Conservation (phyloP, 2,888 invertebrate genomes). For the Drosophila birchii region DNA sequence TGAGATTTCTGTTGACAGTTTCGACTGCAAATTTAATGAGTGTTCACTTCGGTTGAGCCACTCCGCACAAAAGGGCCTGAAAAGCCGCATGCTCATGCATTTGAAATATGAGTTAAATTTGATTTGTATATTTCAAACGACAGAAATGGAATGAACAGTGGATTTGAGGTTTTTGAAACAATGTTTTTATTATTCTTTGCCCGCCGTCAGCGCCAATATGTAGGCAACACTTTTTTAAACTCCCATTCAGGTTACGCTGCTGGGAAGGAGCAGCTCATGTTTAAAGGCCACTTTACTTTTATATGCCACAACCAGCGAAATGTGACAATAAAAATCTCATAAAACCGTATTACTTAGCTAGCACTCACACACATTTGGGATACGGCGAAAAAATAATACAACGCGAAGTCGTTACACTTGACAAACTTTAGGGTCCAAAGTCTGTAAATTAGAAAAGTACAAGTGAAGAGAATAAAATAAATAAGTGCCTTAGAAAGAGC, state of each 20-base stretch:
- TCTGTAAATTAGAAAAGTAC: not conserved
- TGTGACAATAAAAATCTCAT: conserved; percentile 78
- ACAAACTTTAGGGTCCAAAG: not conserved
- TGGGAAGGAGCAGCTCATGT: conserved; percentile 27
- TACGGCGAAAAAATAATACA: conserved; percentile 1
- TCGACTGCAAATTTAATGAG: conserved; percentile 45
- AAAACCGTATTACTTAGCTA: conserved; percentile 71
- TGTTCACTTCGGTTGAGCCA: conserved; percentile 46
- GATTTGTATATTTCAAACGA: conserved; percentile 35
- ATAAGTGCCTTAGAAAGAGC: too few species aligned
- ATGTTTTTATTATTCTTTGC: conserved; percentile 14
- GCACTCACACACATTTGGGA: conserved; percentile 7
- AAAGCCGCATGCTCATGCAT: conserved; percentile 28
- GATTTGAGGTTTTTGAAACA: conserved; percentile 20
- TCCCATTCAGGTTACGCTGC: conserved; percentile 22
- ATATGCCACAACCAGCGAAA: conserved; percentile 68
- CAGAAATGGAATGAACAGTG: conserved; percentile 34
- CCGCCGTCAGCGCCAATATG: conserved; percentile 4
- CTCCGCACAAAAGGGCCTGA: conserved; percentile 13
- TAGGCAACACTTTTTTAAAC: conserved; percentile 39
- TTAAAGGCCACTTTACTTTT: conserved; percentile 48
- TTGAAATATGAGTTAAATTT: conserved; percentile 40
- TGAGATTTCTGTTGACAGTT: conserved; percentile 53
- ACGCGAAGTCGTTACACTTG: conserved; percentile 6
- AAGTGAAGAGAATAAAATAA: not conserved